A percentile compares a stretch with the other conserved stretches of the same genome.
These are phyloP conservation scores for Istiophorus platypterus DNA, from an alignment of 2,113 vertebrate genomes.

Conservation along the genomic window DNA sequence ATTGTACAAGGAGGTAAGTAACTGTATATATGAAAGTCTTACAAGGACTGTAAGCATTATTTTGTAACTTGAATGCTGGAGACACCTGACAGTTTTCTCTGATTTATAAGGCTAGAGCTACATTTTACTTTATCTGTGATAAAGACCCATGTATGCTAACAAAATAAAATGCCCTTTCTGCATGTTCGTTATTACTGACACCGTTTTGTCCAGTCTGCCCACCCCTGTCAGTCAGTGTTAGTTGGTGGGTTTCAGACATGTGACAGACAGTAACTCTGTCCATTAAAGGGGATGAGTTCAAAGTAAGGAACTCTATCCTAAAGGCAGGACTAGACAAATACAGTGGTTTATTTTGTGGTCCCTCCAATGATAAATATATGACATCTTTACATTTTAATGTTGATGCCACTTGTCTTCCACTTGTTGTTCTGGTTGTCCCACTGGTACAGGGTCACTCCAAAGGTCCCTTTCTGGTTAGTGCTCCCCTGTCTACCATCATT, in stretches of 20 bases:
- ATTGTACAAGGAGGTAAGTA: slow-evolving; percentile 94
- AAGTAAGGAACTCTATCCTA: slow-evolving; percentile 69
- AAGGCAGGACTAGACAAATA: slow-evolving; percentile 63
- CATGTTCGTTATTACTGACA: background rate
- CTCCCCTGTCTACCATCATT: slow-evolving; percentile 97
- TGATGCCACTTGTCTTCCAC: background rate
- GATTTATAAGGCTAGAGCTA: background rate
- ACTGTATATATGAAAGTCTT: background rate
- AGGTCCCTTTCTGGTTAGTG: slow-evolving; percentile 97
- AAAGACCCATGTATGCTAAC: background rate
- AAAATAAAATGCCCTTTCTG: background rate
- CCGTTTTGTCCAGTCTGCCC: slow-evolving; percentile 57
- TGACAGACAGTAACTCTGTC: slow-evolving; percentile 68
- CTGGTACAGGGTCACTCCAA: slow-evolving; percentile 93
- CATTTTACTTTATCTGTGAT: background rate
- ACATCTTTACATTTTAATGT: background rate
- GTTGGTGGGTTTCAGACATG: slow-evolving; percentile 55
- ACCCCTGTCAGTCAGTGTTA: slow-evolving; percentile 48
- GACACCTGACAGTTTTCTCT: background rate
- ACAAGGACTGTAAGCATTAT: background rate
- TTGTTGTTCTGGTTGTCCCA: too few species aligned
- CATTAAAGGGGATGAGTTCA: slow-evolving; percentile 69
- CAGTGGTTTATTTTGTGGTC: background rate
- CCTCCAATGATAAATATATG: background rate
- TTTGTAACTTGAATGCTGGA: background rate